Base-by-base conservation (phyloP, 2,888 invertebrate genomes). In the Leptinotarsa juncta region DNA sequence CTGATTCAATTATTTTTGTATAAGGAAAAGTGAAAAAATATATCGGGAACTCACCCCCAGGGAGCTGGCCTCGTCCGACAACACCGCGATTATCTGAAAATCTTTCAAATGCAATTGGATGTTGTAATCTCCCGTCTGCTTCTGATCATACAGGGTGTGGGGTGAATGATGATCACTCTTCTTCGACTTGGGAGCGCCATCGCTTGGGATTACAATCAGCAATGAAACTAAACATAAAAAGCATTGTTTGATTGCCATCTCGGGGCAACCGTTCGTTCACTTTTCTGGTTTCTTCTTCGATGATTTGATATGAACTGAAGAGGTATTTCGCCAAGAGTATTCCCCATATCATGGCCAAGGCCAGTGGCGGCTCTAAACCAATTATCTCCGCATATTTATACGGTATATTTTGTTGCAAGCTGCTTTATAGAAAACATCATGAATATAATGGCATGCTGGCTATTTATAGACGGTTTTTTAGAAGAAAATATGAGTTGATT, bases 41-140 rank as follows among this genome's bases (percentile, higher is more conserved):
- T 71, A 16, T n/a, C 16, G 16, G 32, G 18, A 65, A 84, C 87
- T 88, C 87, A 90, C 93, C 90, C 91, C 91, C 83, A 92, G 90
- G 82, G 91, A 91, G 77, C 91, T 92, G 4, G 90, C 88, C 55
- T 90, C 90, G 55, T 91, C 91, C 81, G 91, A 91, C 78, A 93
- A 84, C 51, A 94, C 85, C 10, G 93, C 94, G 82, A 95, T 90
- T 82, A 95, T 91, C 83, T 94, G 91, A 78, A 95, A 90, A 87
- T 95, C 93, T 88, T 95, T 95, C 78, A 95, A 88, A 86, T 93
- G 93, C 78, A 96, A 89, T 84, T 94, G 94, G 79, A 96, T 92
- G 87, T 96, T 96, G 80, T 93, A 90, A 81, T 94, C 93, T 23
- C 95, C 95, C 4, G 91, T 92, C 88, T 96, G 95, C 65, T 93